phyloP scores from a whole-genome alignment of 2,888 invertebrate species.

The Drosophila pegasa region DNA sequence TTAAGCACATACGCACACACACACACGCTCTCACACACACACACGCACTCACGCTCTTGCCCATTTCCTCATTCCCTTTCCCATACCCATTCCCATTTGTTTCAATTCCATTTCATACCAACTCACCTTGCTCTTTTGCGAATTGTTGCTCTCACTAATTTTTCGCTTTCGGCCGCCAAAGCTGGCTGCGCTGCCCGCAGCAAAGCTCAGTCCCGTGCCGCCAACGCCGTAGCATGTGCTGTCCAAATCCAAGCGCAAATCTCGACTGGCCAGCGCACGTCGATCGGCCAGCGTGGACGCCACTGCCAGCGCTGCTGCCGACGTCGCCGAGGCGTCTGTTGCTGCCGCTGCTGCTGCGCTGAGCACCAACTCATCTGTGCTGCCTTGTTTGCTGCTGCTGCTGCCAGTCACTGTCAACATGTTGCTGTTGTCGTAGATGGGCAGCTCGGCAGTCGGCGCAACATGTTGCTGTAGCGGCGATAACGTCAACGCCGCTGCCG shows the following conservation, averaged over 20 bases:
- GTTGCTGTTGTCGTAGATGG: slow-evolving; percentile 52
- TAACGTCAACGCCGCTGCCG: slow-evolving; percentile 33
- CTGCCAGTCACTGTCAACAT: slow-evolving; percentile 44
- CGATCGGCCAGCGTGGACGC: slow-evolving; percentile 75
- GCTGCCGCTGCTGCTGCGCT: slow-evolving; percentile 26
- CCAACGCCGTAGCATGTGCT: slow-evolving; percentile 80
- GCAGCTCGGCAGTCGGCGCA: no score
- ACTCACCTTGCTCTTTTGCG: slow-evolving; percentile 84
- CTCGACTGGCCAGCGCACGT: slow-evolving; percentile 80
- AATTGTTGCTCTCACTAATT: slow-evolving; percentile 84
- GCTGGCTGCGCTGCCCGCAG: slow-evolving; percentile 54
- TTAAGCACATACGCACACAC: slow-evolving; percentile 9
- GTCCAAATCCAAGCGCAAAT: slow-evolving; percentile 83
- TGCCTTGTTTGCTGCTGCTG: slow-evolving; percentile 27
- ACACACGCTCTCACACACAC: not conserved
- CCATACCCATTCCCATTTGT: slow-evolving; percentile 24
- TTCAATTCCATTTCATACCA: slow-evolving; percentile 52
- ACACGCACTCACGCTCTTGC: not conserved
- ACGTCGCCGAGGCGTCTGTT: slow-evolving; percentile 24
- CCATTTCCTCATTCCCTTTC: slow-evolving; percentile 18
- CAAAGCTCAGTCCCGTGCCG: slow-evolving; percentile 71
- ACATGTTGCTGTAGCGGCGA: slow-evolving; percentile 45
- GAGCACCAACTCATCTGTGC: slow-evolving; percentile 34
- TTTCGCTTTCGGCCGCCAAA: slow-evolving; percentile 81
- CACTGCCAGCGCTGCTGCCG: slow-evolving; percentile 63